Conservation (phyloP, 2,888 invertebrate species). For the Watsonalla cultraria region DNA sequence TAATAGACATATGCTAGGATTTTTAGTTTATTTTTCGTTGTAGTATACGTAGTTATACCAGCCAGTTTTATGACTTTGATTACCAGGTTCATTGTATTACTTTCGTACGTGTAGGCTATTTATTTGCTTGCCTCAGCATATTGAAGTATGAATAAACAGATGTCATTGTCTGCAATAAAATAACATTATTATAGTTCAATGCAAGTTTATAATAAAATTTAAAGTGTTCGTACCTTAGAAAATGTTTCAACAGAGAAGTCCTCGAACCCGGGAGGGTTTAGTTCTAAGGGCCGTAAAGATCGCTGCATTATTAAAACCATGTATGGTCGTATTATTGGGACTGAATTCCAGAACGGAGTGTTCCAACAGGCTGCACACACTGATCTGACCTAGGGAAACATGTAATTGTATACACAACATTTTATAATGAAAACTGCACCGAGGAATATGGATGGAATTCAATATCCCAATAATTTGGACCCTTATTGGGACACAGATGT, state of each 20-base stretch:
- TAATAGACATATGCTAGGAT: no score
- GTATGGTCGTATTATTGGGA: constrained; percentile 44
- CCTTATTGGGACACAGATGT: no score
- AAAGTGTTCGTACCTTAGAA: constrained; percentile 39
- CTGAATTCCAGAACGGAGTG: constrained; percentile 52
- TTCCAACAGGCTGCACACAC: constrained; percentile 50
- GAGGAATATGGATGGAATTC: no score
- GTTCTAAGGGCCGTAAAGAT: constrained; percentile 41
- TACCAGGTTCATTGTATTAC: no score
- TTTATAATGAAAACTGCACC: no score
- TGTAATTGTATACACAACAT: no score
- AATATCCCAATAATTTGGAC: no score
- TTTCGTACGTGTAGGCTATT: no score
- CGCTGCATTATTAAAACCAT: constrained; percentile 56
- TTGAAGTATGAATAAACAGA: constrained; percentile 55
- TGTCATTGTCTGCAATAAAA: constrained; percentile 49
- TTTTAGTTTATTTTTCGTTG: no score
- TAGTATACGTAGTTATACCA: no score
- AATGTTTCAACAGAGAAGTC: constrained; percentile 56
- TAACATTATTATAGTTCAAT: not conserved
- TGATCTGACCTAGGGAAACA: constrained; percentile 29
- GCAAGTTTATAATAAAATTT: no score
- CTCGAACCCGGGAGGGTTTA: constrained; percentile 47
- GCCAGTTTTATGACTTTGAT: no score
- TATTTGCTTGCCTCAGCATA: constrained; percentile 46